Base-by-base conservation (phyloP, 2,797 vertebrate genomes). In the Muscicapa comitata region DNA sequence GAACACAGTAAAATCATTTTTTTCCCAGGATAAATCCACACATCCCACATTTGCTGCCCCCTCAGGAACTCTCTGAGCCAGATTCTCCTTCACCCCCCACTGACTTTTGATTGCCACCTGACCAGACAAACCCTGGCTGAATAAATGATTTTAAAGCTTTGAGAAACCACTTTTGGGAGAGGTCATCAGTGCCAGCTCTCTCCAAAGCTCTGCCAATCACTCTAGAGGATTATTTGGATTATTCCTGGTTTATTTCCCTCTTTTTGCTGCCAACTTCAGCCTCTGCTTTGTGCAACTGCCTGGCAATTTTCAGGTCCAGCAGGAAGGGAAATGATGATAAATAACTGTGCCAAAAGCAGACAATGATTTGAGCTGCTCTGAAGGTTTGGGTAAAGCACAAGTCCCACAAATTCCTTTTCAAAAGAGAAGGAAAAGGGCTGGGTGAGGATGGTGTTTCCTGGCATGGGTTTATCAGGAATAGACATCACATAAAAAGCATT, bases 201-300 rank as follows among this genome's bases (percentile, higher is more conserved):
- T 79, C 63, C 35, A 79, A 70, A 73, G 38, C 55, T 15, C 2
- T 70, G 17, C 47, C 54, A 35, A 35, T 54, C 37, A 54, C 31
- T 68, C 43, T 33, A n/a, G 71, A 23, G 28, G 28, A 89, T 90
- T 78, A 35, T 87, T 92, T 55, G 33, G 38, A 66, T 85, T 73
- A 62, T 87, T 79, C 40, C 37, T 29, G 12, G 0, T 51, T 73
- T 76, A 45, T 76, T 89, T 75, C 57, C 29, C 18, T 10, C 53
- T n/a, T 85, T 71, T 71, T 68, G 5, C 45, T 63, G 40, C 80
- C 66, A 65, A 1, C 6, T 50, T 78, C 70, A 63, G 37, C 7
- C n/a, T 11, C 7, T 20, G 26, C 67, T 92, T 81, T 59, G 59
- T 73, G 55, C 51, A 48, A n/a, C 66, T 40, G 25, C 80, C 58